A percentile compares a stretch with the other conserved stretches of the same genome.
phyloP scores from a whole-genome alignment of 2,888 invertebrate genomes.

The Dryadula phaetusa region DNA sequence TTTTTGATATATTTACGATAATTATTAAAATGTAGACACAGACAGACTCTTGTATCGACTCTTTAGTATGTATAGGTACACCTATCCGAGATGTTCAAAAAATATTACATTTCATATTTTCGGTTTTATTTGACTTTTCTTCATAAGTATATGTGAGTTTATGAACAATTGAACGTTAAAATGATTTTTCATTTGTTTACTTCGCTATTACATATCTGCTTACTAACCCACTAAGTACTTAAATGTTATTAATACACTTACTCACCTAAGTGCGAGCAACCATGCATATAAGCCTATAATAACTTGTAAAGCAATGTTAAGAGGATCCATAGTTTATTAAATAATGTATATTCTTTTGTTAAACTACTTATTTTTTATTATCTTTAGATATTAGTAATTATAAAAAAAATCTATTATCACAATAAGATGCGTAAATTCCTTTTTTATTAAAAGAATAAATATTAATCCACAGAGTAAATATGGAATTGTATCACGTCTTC shows the following conservation, averaged over 20 bases:
- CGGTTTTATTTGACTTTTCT: no score
- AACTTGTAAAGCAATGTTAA: constrained; percentile 21
- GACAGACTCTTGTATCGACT: no score
- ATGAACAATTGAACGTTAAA: no score
- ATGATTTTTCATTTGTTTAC: constrained; percentile 1
- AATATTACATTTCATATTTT: no score
- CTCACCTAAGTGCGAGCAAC: neutral
- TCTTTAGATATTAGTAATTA: neutral
- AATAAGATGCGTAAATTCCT: neutral
- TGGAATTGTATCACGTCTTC: constrained; percentile 2
- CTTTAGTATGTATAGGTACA: no score
- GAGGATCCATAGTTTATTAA: constrained; percentile 16
- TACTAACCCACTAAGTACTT: neutral
- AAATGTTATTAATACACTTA: neutral
- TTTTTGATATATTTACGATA: no score
- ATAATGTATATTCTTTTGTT: constrained; percentile 1
- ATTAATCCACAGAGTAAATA: neutral
- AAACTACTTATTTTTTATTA: constrained; percentile 20
- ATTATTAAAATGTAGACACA: no score
- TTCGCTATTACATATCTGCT: neutral
- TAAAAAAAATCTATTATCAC: neutral
- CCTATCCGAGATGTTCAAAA: no score
- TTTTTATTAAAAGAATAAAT: constrained; percentile 1
- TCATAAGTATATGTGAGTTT: no score
- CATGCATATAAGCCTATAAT: constrained; percentile 15